Evolutionary conservation across 2,888 invertebrate genomes (phyloP).

Genomic region (Euplagia quadripunctaria): DNA sequence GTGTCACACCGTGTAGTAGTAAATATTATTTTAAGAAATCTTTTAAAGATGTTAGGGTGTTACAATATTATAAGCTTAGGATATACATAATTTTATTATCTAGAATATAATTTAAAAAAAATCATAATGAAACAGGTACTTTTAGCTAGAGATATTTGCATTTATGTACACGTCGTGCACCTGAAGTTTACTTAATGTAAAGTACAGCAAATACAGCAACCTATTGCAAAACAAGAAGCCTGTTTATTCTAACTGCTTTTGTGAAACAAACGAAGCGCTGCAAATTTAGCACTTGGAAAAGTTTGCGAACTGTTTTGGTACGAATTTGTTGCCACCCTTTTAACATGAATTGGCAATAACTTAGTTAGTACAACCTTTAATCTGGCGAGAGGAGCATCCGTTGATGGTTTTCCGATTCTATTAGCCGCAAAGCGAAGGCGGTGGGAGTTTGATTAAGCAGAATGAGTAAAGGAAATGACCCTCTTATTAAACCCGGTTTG

Average conservation of each 20-base stretch:
- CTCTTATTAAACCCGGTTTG: slow-evolving; percentile 57
- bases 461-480: slow-evolving; percentile 67
- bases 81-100: too few species aligned
- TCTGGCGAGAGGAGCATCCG: slow-evolving; percentile 66
- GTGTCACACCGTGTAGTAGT: too few species aligned
- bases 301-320: slow-evolving; percentile 34
- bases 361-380: slow-evolving; percentile 71
- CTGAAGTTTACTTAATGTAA: too few species aligned
- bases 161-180: too few species aligned
- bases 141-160: too few species aligned
- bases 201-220: background rate
- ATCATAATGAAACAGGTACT: too few species aligned
- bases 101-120: too few species aligned
- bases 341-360: slow-evolving; percentile 64
- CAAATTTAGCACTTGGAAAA: slow-evolving; percentile 38
- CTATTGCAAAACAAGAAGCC: background rate
- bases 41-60: too few species aligned
- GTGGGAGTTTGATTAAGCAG: slow-evolving; percentile 71
- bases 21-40: too few species aligned
- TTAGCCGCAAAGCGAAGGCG: slow-evolving; percentile 72
- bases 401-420: slow-evolving; percentile 83
- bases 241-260: slow-evolving; percentile 19
- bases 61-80: too few species aligned
- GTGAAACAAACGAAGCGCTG: slow-evolving; percentile 25
- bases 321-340: slow-evolving; percentile 41